Base-by-base conservation (phyloP, 2,888 invertebrate genomes). In the Thelaira solivaga region DNA sequence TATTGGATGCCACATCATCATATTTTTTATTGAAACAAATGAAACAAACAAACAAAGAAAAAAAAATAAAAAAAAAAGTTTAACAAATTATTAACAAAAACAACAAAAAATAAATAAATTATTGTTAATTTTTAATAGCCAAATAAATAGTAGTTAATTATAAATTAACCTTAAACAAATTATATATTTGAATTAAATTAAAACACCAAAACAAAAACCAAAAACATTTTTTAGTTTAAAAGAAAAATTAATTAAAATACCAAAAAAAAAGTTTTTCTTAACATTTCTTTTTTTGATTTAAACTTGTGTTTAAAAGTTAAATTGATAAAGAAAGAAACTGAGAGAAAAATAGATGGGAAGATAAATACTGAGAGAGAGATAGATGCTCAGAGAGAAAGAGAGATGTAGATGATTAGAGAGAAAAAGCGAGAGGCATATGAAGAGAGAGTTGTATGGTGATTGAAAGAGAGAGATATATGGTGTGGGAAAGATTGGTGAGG, bases 1-100 rank as follows among this genome's bases (percentile, higher is more conserved):
- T 88, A 88, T 88, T 88, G 88, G 88, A 88, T 88, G 88, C 88
- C 88, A 88, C 88, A 88, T 88, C 87, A 87, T 88, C 87, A 83
- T 82, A 81, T 72, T 74, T 79, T 67, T 67, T 72, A 65, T 64
- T 76, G 76, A 82, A 73, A 59, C 22, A 65, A 80, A 39, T 10
- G n/a, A 39, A 78, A 81, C 68, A 62, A 80, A 74, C 49, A 26
- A 59, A n/a, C 24, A 47, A 59, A 53, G 67, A 72, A 76, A 59
- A 4, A 11, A 64, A 10, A 55, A 13, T 13, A 49, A 43, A 65
- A 59, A 59, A 69, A 62, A 69, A 72, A 51, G 47, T 62, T 67
- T 18, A 76, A 67, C 24, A 80, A 80, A 68, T 67, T 71, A 72
- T 51, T 61, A 67, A 72, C 41, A 62, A 69, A 71, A 55, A 29